A percentile compares a stretch with the other conserved stretches of the same genome.
Conservation (phyloP, 2,797 vertebrate species). For the Gymnothorax reevesii region DNA sequence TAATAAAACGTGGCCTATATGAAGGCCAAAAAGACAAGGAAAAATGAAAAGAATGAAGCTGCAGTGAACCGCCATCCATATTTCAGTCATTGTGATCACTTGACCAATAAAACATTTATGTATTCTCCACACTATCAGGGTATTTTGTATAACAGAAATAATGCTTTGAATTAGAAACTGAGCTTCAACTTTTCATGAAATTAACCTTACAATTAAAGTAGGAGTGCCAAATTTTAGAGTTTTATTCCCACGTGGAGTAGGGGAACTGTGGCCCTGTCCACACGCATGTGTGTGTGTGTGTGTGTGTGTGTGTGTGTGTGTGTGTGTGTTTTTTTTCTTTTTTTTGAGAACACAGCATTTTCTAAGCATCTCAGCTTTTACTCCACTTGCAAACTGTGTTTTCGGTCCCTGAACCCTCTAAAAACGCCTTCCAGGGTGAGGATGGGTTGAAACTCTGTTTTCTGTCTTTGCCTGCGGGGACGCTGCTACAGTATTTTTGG, state of each 20-base stretch:
- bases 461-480: too few species aligned
- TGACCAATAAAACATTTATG: constrained; percentile 33
- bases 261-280: too few species aligned
- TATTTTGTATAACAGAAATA: constrained; percentile 47
- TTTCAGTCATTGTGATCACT: constrained; percentile 36
- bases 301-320: too few species aligned
- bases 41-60: not conserved
- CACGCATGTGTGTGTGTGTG: too few species aligned
- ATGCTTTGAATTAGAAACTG: constrained; percentile 55
- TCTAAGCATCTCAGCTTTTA: too few species aligned
- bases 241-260: too few species aligned
- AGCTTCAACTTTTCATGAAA: constrained; percentile 63
- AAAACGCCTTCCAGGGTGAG: constrained; percentile 53
- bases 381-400: too few species aligned
- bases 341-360: too few species aligned
- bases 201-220: constrained; percentile 54
- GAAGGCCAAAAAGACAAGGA: not conserved
- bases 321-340: too few species aligned
- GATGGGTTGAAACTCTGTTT: constrained; percentile 55
- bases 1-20: not conserved
- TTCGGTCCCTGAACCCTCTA: too few species aligned
- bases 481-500: too few species aligned
- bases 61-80: not conserved
- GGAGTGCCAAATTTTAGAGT: constrained; percentile 47
- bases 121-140: constrained; percentile 18